These are phyloP conservation scores for Sinotaia quadrata DNA, from an alignment of 2,888 invertebrate species.

Conservation along the genomic window DNA sequence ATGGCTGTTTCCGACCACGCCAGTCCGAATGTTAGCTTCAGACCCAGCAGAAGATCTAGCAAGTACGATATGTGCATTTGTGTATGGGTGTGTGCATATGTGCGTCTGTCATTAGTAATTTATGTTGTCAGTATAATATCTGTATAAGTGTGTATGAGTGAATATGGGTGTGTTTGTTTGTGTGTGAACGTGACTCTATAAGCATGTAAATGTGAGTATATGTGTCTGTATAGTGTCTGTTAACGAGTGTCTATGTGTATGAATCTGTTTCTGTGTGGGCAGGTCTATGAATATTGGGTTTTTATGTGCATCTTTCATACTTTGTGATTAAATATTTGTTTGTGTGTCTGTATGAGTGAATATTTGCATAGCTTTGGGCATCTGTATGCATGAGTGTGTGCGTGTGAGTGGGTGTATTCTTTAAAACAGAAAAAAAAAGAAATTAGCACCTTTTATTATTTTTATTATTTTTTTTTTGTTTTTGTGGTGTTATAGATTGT, in stretches of 20 bases:
- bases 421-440: too few species aligned
- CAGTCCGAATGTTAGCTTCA: too few species aligned
- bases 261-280: slow-evolving; percentile 1
- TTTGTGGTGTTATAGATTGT: too few species aligned
- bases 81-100: not conserved
- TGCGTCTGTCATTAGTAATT: not conserved
- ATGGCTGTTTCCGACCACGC: too few species aligned
- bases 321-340: too few species aligned
- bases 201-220: not conserved
- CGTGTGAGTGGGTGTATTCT: not conserved
- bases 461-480: too few species aligned
- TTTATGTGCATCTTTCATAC: too few species aligned
- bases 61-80: too few species aligned
- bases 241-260: not conserved
- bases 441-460: too few species aligned
- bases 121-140: not conserved
- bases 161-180: not conserved
- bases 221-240: not conserved
- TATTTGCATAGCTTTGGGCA: not conserved
- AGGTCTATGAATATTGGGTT: too few species aligned
- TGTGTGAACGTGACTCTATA: not conserved
- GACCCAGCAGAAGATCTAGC: too few species aligned
- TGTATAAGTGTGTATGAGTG: slow-evolving; percentile 4
- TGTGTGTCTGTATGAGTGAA: slow-evolving; percentile 4
- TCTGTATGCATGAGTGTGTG: not conserved